Evolutionary conservation across 2,797 vertebrate species (phyloP).

Genomic region (Emydoidea blandingii): DNA sequence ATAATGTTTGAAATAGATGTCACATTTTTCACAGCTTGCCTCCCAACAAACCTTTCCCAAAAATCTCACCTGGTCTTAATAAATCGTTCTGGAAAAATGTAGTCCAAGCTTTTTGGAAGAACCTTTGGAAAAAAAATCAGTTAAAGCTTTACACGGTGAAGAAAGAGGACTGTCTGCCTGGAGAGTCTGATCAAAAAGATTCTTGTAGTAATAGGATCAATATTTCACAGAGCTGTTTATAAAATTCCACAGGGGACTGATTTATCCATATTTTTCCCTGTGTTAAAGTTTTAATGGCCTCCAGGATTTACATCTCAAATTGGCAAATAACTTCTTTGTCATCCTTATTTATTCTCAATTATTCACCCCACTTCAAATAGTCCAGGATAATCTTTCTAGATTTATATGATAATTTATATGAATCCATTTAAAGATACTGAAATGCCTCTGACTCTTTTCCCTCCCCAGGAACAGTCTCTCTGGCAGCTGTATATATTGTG

Average conservation of each 20-base stretch:
- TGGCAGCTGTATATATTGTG: constrained; percentile 32
- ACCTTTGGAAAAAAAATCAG: neutral
- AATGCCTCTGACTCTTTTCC: constrained; percentile 67
- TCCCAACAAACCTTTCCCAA: constrained; percentile 49
- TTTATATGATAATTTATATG: constrained; percentile 59
- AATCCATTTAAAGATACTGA: constrained; percentile 50
- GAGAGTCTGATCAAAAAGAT: constrained; percentile 5
- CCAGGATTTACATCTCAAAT: constrained; percentile 52
- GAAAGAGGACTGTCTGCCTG: neutral
- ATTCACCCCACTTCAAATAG: constrained; percentile 41
- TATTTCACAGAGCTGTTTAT: neutral
- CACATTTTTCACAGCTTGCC: constrained; percentile 13
- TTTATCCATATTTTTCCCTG: neutral
- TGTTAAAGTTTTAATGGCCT: constrained; percentile 9
- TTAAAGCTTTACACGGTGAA: constrained; percentile 37
- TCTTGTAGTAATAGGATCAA: neutral
- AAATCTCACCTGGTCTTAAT: constrained; percentile 35
- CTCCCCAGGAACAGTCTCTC: constrained; percentile 43
- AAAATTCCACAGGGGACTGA: neutral
- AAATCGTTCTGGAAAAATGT: constrained; percentile 9
- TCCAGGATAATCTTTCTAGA: constrained; percentile 35
- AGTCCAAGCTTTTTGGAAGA: constrained; percentile 26
- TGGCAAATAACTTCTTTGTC: constrained; percentile 36
- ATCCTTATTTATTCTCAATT: constrained; percentile 65
- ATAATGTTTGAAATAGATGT: constrained; percentile 31